phyloP scores from a whole-genome alignment of 2,113 vertebrate genomes.

The Dolichallabes microphthalmus region DNA sequence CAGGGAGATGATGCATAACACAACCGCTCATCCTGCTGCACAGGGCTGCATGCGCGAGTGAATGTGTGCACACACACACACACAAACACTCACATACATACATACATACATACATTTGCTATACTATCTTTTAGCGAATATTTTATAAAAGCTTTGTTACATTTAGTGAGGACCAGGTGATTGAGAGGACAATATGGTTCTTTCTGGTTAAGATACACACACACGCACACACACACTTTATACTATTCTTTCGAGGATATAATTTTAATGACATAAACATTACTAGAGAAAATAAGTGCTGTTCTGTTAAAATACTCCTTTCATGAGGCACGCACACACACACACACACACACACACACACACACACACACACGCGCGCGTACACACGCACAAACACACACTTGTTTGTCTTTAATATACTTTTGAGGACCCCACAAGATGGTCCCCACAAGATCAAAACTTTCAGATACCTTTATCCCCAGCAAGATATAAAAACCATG shows the following conservation, averaged over 20 bases:
- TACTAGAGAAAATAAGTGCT: too few species aligned
- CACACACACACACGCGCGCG: constrained; percentile 52
- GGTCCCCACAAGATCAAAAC: not conserved
- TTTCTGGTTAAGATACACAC: constrained; percentile 22
- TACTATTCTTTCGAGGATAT: too few species aligned
- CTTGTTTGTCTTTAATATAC: not conserved
- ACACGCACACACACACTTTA: constrained; percentile 33
- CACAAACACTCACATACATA: constrained; percentile 49
- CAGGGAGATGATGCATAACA: not conserved
- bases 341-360: constrained; percentile 26
- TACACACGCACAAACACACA: constrained; percentile 17
- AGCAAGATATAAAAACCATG: too few species aligned
- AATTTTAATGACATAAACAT: too few species aligned
- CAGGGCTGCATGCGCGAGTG: constrained; percentile 55
- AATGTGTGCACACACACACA: not conserved
- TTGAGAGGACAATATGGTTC: not conserved
- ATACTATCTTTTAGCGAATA: not conserved
- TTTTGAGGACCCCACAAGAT: constrained; percentile 20
- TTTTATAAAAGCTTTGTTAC: not conserved
- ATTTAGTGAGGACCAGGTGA: not conserved
- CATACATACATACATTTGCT: constrained; percentile 23
- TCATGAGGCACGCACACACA: not conserved
- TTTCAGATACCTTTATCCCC: not conserved
- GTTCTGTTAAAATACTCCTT: too few species aligned
- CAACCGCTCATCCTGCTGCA: not conserved